Conservation (phyloP, 2,797 vertebrate species). For the Numenius phaeopus region DNA sequence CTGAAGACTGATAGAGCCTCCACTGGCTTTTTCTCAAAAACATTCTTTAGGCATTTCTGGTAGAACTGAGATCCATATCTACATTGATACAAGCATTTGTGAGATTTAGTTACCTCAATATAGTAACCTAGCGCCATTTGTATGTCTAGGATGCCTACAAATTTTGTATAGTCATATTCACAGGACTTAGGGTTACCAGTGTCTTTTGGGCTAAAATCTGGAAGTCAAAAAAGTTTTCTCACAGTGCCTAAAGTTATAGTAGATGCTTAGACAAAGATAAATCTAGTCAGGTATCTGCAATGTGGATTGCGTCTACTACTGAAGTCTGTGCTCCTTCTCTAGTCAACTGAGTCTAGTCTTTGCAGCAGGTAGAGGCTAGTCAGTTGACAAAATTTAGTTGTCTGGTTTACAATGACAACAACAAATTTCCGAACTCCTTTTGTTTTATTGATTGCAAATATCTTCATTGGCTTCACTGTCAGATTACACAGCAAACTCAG, state of each 20-base stretch:
- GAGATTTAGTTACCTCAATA: background rate
- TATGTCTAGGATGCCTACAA: background rate
- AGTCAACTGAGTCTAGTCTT: background rate
- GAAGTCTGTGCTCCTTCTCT: background rate
- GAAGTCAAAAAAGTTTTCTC: background rate
- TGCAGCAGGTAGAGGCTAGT: background rate
- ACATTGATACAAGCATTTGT: background rate
- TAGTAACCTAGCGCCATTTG: background rate
- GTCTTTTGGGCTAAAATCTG: background rate
- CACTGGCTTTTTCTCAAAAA: background rate
- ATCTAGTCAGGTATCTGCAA: background rate
- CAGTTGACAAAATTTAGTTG: background rate
- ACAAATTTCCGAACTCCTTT: background rate
- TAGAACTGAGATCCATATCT: background rate
- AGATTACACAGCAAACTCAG: background rate
- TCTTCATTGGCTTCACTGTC: background rate
- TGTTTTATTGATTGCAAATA: background rate
- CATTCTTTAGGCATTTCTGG: background rate
- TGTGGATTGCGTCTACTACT: background rate
- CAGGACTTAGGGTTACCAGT: background rate
- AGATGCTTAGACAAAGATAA: background rate
- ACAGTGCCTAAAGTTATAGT: background rate
- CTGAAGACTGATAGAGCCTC: background rate
- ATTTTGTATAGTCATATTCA: background rate
- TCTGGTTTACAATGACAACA: background rate